Base-by-base conservation (phyloP, 1,140 invertebrate genomes). In the Zelostemma sp. region DNA sequence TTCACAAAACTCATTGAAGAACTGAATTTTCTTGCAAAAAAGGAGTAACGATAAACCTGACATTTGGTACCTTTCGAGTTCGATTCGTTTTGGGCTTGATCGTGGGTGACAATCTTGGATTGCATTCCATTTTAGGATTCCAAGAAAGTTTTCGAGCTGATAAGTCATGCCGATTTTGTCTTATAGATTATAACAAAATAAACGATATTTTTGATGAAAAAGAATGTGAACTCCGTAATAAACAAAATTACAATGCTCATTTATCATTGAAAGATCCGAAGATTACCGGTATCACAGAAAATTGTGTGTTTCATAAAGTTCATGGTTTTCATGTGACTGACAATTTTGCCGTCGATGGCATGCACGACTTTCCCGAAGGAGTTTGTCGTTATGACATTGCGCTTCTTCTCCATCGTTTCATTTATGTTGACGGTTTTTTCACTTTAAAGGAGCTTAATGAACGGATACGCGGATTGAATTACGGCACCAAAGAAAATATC, bases 1-100 rank as follows among this genome's bases (percentile, higher is more conserved):
- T 75, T 79, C 51, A 33, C 35, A 3, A 46, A 41, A 62, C 15
- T 76, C 11, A 69, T 78, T 25, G 41, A 73, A 56, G 73, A 80
- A 60, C 12, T 80, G 12, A 51, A 65, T 28, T 57, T 55, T 60
- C 48, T 82, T n/a, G 35, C 35, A n/a, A 2, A 14, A n/a, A 19
- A 38, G 49, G 58, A 8, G 47, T 61, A 6, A 11, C 9, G 1
- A 17, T 60, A 33, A 8, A 51, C 9, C 31, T 15, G 18, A 0
- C 3, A 9, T 2, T 0, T 12, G 15, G 33, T n/a, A 19, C 15
- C 1, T 2, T 19, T 17, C 12, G 31, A 17, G 31, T 59, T 8
- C 48, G 58, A 0, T 53, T 61, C 45, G 18, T 63, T 15, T 3
- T 59, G 11, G 43, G 47, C 1, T 43, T 68, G 38, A 46, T 68